These are phyloP conservation scores for Micrasema minimum DNA, from an alignment of 1,140 invertebrate species.

Conservation along the genomic window DNA sequence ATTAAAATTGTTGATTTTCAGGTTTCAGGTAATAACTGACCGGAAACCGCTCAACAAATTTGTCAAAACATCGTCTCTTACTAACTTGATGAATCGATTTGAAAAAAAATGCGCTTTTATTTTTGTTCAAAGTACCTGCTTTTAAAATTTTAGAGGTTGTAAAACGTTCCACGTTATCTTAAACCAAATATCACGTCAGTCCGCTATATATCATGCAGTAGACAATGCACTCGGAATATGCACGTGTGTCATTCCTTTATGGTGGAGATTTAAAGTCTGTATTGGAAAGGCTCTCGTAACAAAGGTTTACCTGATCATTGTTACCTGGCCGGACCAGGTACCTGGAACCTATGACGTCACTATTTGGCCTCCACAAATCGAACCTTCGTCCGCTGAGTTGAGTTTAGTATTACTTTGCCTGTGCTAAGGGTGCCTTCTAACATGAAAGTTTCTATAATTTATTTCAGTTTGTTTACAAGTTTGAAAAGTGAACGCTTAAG, in stretches of 20 bases:
- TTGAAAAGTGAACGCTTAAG: constrained; percentile 15
- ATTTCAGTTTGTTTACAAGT: neutral
- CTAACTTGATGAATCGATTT: constrained; percentile 13
- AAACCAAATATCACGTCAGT: constrained; percentile 23
- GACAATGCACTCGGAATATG: constrained; percentile 31
- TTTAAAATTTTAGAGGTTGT: neutral
- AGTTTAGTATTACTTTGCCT: constrained; percentile 46
- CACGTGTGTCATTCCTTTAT: constrained; percentile 34
- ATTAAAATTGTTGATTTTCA: no score
- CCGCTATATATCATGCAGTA: constrained; percentile 20
- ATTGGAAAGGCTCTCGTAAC: constrained; percentile 34
- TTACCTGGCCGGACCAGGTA: constrained; percentile 33
- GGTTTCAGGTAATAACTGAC: neutral
- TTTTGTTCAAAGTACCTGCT: neutral
- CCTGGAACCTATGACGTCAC: constrained; percentile 48
- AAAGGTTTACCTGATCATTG: constrained; percentile 31
- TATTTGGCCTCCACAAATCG: constrained; percentile 8
- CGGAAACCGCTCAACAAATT: constrained; percentile 30
- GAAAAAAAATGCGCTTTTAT: neutral
- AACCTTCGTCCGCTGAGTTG: constrained; percentile 14
- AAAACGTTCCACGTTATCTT: constrained; percentile 19
- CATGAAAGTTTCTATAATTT: no score
- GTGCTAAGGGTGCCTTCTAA: neutral
- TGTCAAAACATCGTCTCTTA: constrained; percentile 10
- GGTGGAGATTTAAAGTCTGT: constrained; percentile 34